phyloP scores from a whole-genome alignment of 2,797 vertebrate genomes.

The Linurgus olivaceus region DNA sequence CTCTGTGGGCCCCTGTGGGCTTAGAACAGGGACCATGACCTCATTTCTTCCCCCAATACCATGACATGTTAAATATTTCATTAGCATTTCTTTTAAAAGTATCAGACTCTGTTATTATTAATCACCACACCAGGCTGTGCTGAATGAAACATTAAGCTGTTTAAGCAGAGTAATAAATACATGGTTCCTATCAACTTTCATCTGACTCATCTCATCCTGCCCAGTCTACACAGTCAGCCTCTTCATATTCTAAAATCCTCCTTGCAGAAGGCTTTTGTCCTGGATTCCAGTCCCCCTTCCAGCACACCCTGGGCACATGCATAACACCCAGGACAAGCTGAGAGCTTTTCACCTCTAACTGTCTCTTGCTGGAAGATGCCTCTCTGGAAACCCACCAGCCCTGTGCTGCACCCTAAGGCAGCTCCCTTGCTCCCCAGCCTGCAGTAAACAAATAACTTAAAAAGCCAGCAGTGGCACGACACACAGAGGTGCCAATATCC shows the following conservation, averaged over 20 bases:
- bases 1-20: neutral
- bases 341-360: neutral
- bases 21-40: neutral
- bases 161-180: neutral
- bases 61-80: neutral
- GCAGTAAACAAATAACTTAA: neutral
- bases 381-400: neutral
- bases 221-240: neutral
- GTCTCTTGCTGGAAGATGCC: neutral
- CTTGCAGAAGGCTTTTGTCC: neutral
- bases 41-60: neutral
- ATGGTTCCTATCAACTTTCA: neutral
- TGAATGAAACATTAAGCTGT: neutral
- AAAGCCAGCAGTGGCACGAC: neutral
- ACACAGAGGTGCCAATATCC: neutral
- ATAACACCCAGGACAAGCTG: neutral
- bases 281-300: neutral
- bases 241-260: neutral
- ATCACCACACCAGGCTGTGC: neutral
- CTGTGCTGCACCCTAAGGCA: neutral
- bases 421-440: neutral
- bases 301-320: neutral
- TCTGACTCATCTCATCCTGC: neutral
- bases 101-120: neutral
- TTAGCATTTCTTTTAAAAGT: neutral